Evolutionary conservation across 2,888 invertebrate species (phyloP), one percentile per base, ranked within the genome.

Genomic region (Tenthredo mesomela): DNA sequence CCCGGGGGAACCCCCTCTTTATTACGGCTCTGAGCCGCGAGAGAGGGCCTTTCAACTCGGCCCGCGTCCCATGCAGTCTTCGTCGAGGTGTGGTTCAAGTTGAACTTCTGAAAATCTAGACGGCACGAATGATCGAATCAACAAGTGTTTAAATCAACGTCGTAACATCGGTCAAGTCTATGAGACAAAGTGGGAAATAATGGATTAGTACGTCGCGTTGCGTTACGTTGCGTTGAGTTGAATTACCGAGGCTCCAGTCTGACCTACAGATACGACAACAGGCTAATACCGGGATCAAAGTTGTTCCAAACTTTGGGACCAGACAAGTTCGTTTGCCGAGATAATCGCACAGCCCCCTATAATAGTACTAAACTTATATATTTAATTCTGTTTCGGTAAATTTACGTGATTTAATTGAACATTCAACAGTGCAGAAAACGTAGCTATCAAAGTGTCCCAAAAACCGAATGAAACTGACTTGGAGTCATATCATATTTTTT

Each of bases 41-140:
- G 89, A 90, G 91, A 91, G 90, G 90, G 92, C 90, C 92, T 92
- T 92, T 91, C 92, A 89, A 92, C 91, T 91, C 89, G 88, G 87
- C 84, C 88, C 88, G 89, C 88, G 87, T 89, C 89, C 88, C 89
- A 89, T 90, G 89, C 90, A 90, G 91, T 92, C 91, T 89, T 87
- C 89, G 89, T 89, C 89, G 90, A 92, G 92, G 92, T 91, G 92
- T 92, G 92, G 92, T 92, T 91, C 91, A 87, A 88, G 87, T 85
- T 87, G 88, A 54, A 54, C 54, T 87, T 85, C 88, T 87, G 88
- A 85, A 88, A 89, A 88, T 90, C 89, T 89, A 88, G 82, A 85
- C 82, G 86, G 87, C 18, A 43, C 15, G 50, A 80, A 82, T 50
- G 25, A 47, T 29, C 87, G 89, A 89, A 90, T 91, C 91, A 91